A percentile compares a stretch with the other conserved stretches of the same genome.
Conservation (phyloP, 1,140 invertebrate genomes). For the Heterodera carotae region DNA sequence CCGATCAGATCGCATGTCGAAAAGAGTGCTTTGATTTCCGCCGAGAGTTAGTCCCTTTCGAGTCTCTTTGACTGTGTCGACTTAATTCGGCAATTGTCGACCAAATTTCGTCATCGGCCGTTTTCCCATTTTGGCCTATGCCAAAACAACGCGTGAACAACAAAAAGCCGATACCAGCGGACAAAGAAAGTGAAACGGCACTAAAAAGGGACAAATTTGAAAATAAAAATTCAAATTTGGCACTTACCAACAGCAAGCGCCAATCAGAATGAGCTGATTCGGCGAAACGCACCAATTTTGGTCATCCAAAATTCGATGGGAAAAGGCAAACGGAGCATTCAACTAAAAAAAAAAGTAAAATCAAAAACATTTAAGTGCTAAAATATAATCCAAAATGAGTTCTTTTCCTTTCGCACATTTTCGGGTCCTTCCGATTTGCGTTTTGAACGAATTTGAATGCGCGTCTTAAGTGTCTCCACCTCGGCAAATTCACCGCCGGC, state of each 20-base stretch:
- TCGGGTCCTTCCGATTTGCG: not conserved
- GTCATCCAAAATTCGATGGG: not conserved
- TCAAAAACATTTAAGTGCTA: not conserved
- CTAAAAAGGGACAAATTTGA: not conserved
- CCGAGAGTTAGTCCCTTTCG: not conserved
- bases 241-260: constrained; percentile 1
- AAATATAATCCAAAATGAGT: too few relatives aligned
- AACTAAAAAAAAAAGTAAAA: not conserved
- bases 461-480: constrained; percentile 42
- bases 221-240: not conserved
- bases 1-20: too few relatives aligned
- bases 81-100: not conserved
- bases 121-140: not conserved
- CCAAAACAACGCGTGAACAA: not conserved
- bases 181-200: not conserved
- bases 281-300: constrained; percentile 4
- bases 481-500: constrained; percentile 35
- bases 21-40: not conserved
- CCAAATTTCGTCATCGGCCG: not conserved
- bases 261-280: not conserved
- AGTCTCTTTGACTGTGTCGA: not conserved
- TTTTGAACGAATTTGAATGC: constrained; percentile 31
- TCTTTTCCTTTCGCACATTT: not conserved
- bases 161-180: constrained; percentile 15
- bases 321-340: not conserved